Percentiles rank a stretch among this genome's conserved stretches.
Evolutionary conservation across 2,888 invertebrate genomes (phyloP).

Genomic region (Vesta saturnalis): DNA sequence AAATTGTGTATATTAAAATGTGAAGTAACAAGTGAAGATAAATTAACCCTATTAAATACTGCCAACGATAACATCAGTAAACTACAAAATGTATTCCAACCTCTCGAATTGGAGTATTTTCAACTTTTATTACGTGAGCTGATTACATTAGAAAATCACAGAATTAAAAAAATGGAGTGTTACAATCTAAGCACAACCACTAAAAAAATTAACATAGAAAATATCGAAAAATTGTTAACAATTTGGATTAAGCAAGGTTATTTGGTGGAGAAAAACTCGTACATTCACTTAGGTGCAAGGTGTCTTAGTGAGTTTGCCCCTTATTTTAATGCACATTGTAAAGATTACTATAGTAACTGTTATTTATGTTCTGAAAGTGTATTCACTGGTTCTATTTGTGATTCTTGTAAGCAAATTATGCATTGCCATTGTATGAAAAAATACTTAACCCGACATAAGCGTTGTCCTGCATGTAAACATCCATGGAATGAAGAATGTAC

Average conservation of each 20-base stretch:
- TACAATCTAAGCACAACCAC: constrained; percentile 52
- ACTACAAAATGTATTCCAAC: constrained; percentile 48
- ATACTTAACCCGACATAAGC: constrained; percentile 23
- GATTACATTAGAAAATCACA: constrained; percentile 47
- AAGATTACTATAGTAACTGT: constrained; percentile 49
- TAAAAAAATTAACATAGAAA: constrained; percentile 45
- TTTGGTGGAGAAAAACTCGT: constrained; percentile 47
- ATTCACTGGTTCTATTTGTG: constrained; percentile 35
- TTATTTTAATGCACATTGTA: constrained; percentile 50
- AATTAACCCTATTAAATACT: constrained; percentile 51
- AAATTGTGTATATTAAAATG: constrained; percentile 50
- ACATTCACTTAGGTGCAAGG: constrained; percentile 53
- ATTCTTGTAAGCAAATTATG: constrained; percentile 43
- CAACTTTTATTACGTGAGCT: constrained; percentile 54
- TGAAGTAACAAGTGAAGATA: constrained; percentile 51
- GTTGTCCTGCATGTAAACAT: constrained; percentile 26
- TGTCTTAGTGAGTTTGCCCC: constrained; percentile 54
- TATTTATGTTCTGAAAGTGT: constrained; percentile 55
- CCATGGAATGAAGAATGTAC: constrained; percentile 22
- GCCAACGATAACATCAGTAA: constrained; percentile 53
- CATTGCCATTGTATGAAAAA: constrained; percentile 28
- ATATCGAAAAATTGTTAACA: constrained; percentile 48
- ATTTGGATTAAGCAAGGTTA: constrained; percentile 53
- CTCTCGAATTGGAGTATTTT: constrained; percentile 55
- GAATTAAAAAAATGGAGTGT: constrained; percentile 48